Conservation (phyloP, 2,888 invertebrate genomes). For the Athalia circularis region DNA sequence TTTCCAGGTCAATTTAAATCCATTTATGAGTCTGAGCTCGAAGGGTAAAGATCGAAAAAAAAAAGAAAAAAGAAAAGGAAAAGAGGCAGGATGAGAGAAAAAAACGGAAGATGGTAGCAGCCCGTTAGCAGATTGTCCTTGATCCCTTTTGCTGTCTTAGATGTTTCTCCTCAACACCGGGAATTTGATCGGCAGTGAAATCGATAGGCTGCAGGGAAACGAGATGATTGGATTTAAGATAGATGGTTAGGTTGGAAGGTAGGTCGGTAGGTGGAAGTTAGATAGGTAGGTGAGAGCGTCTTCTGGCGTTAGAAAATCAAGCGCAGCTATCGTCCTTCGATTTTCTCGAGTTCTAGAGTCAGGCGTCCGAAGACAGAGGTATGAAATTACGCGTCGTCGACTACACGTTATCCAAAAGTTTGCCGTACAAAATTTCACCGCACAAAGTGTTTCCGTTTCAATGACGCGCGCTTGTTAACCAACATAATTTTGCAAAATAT, state of each 20-base stretch:
- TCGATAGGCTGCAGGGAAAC: constrained; percentile 63
- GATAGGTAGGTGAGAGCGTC: too few species aligned
- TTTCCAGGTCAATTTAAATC: constrained; percentile 1
- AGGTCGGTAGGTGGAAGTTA: too few species aligned
- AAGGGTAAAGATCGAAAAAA: not conserved
- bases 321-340: too few species aligned
- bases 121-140: constrained; percentile 18
- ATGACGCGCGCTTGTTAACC: too few species aligned
- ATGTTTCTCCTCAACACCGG: constrained; percentile 32
- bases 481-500: too few species aligned
- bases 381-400: constrained; percentile 15
- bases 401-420: not conserved
- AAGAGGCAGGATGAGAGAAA: not conserved
- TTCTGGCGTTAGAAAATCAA: too few species aligned
- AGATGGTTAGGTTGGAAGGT: not conserved
- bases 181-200: constrained; percentile 56
- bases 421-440: constrained; percentile 4
- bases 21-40: not conserved
- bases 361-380: constrained; percentile 24
- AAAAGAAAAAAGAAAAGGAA: not conserved
- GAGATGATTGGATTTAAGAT: constrained; percentile 67
- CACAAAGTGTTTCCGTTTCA: not conserved
- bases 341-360: not conserved
- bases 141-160: constrained; percentile 32
- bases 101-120: not conserved